A percentile compares a stretch with the other conserved stretches of the same genome.
phyloP scores from a whole-genome alignment of 2,797 vertebrate species.

The Etheostoma perlongum region DNA sequence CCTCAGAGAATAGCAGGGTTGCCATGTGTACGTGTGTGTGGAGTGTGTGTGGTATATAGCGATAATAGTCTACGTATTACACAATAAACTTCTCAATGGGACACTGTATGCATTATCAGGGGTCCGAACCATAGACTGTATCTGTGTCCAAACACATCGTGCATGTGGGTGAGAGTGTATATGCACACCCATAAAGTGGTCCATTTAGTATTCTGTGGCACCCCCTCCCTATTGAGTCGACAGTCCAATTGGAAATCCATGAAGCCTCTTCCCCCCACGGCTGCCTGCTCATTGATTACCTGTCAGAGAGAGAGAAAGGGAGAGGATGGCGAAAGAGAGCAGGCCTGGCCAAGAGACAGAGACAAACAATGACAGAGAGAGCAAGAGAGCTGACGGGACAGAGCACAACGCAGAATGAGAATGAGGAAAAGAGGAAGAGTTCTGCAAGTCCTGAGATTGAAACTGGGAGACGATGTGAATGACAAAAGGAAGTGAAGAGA shows the following conservation, averaged over 20 bases:
- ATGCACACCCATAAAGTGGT: constrained; percentile 7
- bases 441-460: constrained; percentile 15
- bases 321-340: constrained; percentile 13
- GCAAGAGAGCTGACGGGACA: constrained; percentile 22
- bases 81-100: background rate
- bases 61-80: background rate
- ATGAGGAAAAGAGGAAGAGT: constrained; percentile 33
- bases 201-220: constrained; percentile 41
- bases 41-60: too few relatives aligned
- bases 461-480: constrained; percentile 13
- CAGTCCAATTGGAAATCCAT: constrained; percentile 72
- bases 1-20: too few relatives aligned
- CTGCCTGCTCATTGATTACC: constrained; percentile 70
- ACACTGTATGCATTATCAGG: background rate
- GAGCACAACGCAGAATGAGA: constrained; percentile 39
- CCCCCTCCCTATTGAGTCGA: constrained; percentile 33
- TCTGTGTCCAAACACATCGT: constrained; percentile 10
- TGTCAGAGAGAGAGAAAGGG: constrained; percentile 55
- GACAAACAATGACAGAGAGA: constrained; percentile 32
- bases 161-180: background rate
- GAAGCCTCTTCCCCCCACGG: constrained; percentile 56
- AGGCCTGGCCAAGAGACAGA: constrained; percentile 33
- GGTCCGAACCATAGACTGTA: too few relatives aligned
- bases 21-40: too few relatives aligned
- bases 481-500: constrained; percentile 2